Evolutionary conservation across 2,113 vertebrate species (phyloP).

Genomic region (Gambusia affinis): DNA sequence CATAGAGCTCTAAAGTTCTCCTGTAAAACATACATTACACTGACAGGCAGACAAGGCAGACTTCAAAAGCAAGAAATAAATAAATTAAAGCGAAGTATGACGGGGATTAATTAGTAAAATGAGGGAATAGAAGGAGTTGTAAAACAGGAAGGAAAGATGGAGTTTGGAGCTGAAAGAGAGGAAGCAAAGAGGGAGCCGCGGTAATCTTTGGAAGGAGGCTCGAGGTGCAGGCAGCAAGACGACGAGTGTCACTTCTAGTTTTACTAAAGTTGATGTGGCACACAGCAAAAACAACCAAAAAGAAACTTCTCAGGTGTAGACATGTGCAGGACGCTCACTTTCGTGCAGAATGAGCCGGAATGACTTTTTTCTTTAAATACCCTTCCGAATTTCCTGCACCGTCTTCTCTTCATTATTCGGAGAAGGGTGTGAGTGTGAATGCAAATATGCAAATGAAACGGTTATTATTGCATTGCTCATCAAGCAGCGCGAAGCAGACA

Average conservation of each 20-base stretch:
- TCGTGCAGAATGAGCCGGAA: neutral
- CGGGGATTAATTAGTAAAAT: conserved; percentile 71
- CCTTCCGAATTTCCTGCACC: conserved; percentile 54
- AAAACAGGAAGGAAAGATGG: conserved; percentile 47
- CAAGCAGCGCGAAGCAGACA: conserved; percentile 97
- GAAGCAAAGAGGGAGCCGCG: conserved; percentile 46
- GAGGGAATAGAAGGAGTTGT: conserved; percentile 38
- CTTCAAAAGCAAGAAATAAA: conserved; percentile 75
- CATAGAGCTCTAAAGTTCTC: conserved; percentile 32
- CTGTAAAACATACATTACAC: conserved; percentile 32
- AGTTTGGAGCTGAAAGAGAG: conserved; percentile 32
- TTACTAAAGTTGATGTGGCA: neutral
- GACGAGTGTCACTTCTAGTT: conserved; percentile 25
- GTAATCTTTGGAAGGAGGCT: conserved; percentile 46
- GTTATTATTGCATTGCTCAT: conserved; percentile 99
- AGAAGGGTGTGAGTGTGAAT: conserved; percentile 85
- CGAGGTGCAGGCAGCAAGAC: conserved; percentile 37
- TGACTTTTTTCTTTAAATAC: neutral
- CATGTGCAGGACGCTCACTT: neutral
- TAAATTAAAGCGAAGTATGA: conserved; percentile 67
- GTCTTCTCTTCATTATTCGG: conserved; percentile 65
- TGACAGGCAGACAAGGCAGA: conserved; percentile 67
- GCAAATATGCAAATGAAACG: conserved; percentile 97
- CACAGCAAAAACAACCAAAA: neutral
- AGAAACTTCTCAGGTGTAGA: neutral